Evolutionary conservation across 2,113 vertebrate genomes (phyloP).

Genomic region (Oophaga pumilio): DNA sequence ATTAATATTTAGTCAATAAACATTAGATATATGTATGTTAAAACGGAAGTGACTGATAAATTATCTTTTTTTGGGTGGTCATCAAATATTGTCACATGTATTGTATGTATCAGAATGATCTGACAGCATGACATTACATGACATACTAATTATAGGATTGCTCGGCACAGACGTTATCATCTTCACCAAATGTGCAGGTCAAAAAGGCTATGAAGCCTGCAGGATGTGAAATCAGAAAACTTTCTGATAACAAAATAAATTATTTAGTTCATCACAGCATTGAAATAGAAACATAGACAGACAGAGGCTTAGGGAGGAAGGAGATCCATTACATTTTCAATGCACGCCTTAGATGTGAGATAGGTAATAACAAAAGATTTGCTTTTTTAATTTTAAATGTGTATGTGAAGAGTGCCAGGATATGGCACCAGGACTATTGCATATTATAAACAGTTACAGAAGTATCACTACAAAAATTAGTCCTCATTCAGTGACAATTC

Average conservation of each 20-base stretch:
- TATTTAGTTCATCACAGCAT: background rate
- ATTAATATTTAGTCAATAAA: constrained; percentile 15
- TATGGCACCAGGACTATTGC: too few relatives aligned
- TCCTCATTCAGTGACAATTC: too few relatives aligned
- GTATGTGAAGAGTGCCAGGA: too few relatives aligned
- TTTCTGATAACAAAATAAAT: background rate
- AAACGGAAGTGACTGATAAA: background rate
- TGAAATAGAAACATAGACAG: too few relatives aligned
- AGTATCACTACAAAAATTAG: too few relatives aligned
- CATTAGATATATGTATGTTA: background rate
- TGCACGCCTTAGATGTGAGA: too few relatives aligned
- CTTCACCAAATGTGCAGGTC: background rate
- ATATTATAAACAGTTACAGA: too few relatives aligned
- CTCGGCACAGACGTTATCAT: background rate
- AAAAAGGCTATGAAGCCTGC: background rate
- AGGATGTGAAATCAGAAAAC: background rate
- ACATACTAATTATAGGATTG: background rate
- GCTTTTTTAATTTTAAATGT: too few relatives aligned
- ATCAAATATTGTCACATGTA: background rate
- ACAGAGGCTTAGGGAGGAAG: too few relatives aligned
- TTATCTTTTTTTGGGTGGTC: background rate
- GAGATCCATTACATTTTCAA: too few relatives aligned
- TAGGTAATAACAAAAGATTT: too few relatives aligned
- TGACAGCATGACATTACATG: background rate
- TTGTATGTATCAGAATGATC: background rate